Base-by-base conservation (phyloP, 1,140 invertebrate species). In the Drosophila tani region DNA sequence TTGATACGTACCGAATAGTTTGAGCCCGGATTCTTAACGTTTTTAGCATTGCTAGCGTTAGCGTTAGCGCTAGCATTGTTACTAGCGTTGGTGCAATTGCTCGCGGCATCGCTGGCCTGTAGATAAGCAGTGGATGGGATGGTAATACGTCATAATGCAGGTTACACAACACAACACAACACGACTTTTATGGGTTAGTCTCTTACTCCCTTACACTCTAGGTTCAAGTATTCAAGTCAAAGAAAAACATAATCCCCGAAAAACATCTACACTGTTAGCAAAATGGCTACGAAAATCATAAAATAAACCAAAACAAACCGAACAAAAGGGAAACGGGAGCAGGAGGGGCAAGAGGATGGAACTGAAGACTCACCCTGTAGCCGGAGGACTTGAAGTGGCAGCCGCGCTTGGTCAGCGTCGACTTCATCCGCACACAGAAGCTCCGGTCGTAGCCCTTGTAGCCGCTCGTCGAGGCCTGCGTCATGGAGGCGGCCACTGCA, bases 341-440 rank as follows among this genome's bases (percentile, higher is more conserved):
- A 4, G 17, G 2, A 17, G 19, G 11, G 12, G 53, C n/a, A 32
- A 14, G 40, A 1, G 15, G 27, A 21, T 12, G 27, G 24, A 43
- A 32, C 14, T 47, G 24, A 8, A 46, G 24, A 94, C 96, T 96
- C 95, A 99, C 98, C 95, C 98, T 95, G 93, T 99, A 99, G 92
- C 98, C 98, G 57, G 98, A 99, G 21, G 98, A 98, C 93, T 99
- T 99, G 93, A 99, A 99, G 93, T 99, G 98, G 91, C 98, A 99
- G 12, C 98, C 98, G 91, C 98, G 94, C 94, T 99, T 99, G 17
- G 98, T 99, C 24, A 99, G 94, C 0, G 98, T 99, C 21, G 98
- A 99, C 91, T 99, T 99, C 98, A 99, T 99, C 71, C 98, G 95
- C 12, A 99, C 95, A 93, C 98, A 99, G 94, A 99, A 99, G 4